A percentile compares a stretch with the other conserved stretches of the same genome.
Evolutionary conservation across 2,797 vertebrate species (phyloP).

Genomic region (Thripadectes ignobilis): DNA sequence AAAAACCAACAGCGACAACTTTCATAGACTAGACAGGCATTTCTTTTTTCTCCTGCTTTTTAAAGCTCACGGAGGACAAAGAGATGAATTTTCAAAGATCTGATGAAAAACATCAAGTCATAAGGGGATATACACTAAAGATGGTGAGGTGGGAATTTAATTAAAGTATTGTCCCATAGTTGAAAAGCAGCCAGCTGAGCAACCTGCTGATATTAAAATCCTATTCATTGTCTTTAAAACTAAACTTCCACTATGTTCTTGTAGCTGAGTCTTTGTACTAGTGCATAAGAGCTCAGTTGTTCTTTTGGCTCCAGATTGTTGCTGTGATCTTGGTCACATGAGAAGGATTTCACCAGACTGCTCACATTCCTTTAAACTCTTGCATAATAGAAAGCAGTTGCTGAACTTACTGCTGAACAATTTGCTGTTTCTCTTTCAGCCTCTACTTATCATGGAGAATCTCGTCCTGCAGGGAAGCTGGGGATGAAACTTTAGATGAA

Average conservation of each 20-base stretch:
- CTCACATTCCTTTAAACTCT: conserved; percentile 86
- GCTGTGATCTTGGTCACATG: conserved; percentile 42
- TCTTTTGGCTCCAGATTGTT: background rate
- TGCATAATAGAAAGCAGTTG: conserved; percentile 86
- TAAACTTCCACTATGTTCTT: background rate
- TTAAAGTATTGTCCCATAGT: background rate
- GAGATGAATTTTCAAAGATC: background rate
- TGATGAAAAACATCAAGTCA: background rate
- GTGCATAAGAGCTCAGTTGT: background rate
- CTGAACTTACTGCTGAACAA: conserved; percentile 79
- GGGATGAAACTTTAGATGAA: background rate
- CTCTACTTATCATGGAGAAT: conserved; percentile 75
- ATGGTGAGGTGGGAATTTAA: background rate
- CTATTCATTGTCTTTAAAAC: rapidly evolving
- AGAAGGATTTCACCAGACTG: background rate
- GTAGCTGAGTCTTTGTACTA: background rate
- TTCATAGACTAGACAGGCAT: background rate
- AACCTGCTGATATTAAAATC: background rate
- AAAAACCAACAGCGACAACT: background rate
- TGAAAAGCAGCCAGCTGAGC: background rate
- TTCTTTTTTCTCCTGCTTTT: background rate
- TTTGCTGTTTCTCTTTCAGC: conserved; percentile 80
- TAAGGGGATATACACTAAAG: background rate
- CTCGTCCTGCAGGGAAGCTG: conserved; percentile 58
- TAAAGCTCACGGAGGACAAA: background rate